phyloP scores from a whole-genome alignment of 2,113 vertebrate genomes.

The Xerus inauris region DNA sequence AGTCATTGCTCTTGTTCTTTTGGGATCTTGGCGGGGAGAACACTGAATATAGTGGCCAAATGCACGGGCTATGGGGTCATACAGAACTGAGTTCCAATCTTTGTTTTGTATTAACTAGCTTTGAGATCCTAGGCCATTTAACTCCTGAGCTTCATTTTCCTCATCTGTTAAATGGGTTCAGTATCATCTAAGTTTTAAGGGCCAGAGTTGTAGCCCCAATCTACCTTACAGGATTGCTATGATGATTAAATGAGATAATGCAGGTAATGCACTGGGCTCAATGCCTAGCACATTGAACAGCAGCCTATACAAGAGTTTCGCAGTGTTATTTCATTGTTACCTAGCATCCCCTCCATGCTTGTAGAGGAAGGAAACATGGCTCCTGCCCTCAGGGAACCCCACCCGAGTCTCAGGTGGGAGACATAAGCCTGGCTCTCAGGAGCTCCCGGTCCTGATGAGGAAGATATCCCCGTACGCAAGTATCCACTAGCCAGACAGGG shows the following conservation, averaged over 20 bases:
- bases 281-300: background rate
- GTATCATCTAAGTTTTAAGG: fast-evolving
- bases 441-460: background rate
- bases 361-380: background rate
- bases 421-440: background rate
- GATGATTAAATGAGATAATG: background rate
- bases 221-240: background rate
- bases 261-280: background rate
- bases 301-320: background rate
- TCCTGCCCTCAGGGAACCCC: background rate
- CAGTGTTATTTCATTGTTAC: background rate
- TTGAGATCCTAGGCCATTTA: background rate
- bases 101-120: background rate
- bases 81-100: background rate
- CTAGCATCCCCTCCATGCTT: fast-evolving
- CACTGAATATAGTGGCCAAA: background rate
- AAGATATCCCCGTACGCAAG: background rate
- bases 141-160: background rate
- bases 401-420: background rate
- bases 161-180: background rate
- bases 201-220: no score
- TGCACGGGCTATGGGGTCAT: background rate
- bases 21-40: background rate
- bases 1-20: background rate
- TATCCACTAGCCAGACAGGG: background rate